A percentile compares a stretch with the other conserved stretches of the same genome.
These are phyloP conservation scores for Mastomys natalensis DNA, from an alignment of 2,113 vertebrate genomes.

Conservation along the genomic window DNA sequence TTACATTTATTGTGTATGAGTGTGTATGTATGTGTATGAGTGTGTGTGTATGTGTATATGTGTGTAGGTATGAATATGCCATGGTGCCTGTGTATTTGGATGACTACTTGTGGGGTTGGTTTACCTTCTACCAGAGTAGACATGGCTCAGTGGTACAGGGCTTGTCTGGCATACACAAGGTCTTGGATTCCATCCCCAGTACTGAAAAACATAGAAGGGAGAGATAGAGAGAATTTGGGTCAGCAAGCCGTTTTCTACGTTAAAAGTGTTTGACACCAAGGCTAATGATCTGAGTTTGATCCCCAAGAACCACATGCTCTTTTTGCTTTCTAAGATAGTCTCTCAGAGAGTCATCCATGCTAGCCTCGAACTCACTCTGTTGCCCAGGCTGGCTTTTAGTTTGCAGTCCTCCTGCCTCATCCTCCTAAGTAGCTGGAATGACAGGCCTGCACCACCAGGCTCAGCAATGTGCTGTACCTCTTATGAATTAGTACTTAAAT, in stretches of 20 bases:
- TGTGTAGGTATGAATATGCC: neutral
- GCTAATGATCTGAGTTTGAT: neutral
- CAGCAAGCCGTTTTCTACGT: neutral
- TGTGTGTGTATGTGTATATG: neutral
- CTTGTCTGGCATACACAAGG: neutral
- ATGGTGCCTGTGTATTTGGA: neutral
- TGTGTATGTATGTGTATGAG: neutral
- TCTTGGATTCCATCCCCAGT: neutral
- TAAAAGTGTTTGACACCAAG: neutral
- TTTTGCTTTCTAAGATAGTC: neutral
- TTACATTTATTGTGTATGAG: neutral
- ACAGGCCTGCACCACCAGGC: neutral
- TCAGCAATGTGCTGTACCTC: neutral
- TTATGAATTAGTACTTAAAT: neutral
- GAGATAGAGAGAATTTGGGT: neutral
- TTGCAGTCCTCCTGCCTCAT: neutral
- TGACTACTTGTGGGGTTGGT: too few species aligned
- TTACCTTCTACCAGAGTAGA: neutral
- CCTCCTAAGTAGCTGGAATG: neutral
- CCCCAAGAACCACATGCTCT: neutral
- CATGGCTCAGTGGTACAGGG: neutral
- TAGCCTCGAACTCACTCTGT: neutral
- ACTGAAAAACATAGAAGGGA: neutral
- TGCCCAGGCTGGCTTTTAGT: neutral
- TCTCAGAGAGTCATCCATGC: neutral